Evolutionary conservation across 2,113 vertebrate species (phyloP).

Genomic region (Chinchilla lanigera): DNA sequence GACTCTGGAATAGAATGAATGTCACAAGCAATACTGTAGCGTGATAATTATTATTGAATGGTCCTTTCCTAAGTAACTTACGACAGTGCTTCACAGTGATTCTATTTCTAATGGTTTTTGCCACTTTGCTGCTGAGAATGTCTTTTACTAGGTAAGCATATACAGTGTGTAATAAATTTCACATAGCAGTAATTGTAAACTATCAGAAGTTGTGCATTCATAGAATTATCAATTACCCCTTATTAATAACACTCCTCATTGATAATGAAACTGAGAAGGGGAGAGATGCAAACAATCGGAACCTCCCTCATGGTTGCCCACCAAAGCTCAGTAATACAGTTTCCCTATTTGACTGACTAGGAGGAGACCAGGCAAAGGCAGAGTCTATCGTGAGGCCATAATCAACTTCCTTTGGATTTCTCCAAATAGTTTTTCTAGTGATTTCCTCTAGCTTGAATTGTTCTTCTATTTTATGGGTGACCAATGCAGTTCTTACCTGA

Average conservation of each 20-base stretch:
- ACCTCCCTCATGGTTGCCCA: not conserved
- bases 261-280: not conserved
- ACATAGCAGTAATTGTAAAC: not conserved
- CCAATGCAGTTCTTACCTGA: not conserved
- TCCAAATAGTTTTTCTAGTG: not conserved
- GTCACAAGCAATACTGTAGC: not conserved
- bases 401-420: not conserved
- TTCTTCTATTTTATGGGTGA: not conserved
- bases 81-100: not conserved
- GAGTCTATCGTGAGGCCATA: not conserved
- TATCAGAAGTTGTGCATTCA: not conserved
- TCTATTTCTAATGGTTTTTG: not conserved
- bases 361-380: not conserved
- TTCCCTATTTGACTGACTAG: not conserved
- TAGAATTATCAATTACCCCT: not conserved
- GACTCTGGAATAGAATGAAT: constrained; percentile 7
- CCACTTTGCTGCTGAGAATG: not conserved
- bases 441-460: not conserved
- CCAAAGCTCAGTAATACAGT: not conserved
- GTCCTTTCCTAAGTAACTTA: not conserved
- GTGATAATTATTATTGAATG: not conserved
- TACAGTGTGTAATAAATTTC: constrained; percentile 1
- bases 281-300: not conserved
- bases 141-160: not conserved
- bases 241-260: not conserved